Conservation (phyloP, 2,113 vertebrate species). For the Pampusana beccarii region DNA sequence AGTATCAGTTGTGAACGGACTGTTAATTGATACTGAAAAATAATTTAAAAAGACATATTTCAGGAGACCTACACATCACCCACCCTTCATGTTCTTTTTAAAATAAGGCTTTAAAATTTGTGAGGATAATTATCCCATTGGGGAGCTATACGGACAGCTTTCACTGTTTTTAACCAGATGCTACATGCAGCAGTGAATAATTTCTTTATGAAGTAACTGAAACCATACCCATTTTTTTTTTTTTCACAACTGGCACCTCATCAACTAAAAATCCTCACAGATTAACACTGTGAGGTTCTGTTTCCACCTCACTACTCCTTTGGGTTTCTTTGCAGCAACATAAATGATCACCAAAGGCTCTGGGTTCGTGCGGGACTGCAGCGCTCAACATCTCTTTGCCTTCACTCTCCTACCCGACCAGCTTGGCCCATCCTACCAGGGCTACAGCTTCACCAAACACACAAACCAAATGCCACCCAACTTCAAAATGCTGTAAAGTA, state of each 20-base stretch:
- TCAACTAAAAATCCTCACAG: not conserved
- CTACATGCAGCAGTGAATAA: not conserved
- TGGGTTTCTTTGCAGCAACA: not conserved
- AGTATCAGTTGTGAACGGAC: not conserved
- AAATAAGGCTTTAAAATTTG: not conserved
- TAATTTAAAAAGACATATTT: not conserved
- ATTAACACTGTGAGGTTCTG: constrained; percentile 3
- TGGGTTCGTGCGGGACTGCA: not conserved
- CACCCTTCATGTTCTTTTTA: not conserved
- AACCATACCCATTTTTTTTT: not conserved
- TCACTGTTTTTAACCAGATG: not conserved
- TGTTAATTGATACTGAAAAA: not conserved
- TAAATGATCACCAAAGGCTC: not conserved
- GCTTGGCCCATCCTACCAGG: not conserved
- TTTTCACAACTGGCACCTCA: not conserved
- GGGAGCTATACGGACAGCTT: not conserved
- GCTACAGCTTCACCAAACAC: not conserved
- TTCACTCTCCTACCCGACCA: not conserved
- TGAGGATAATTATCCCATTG: not conserved
- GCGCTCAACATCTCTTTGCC: not conserved
- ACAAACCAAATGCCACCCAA: not conserved
- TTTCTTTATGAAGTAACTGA: constrained; percentile 11
- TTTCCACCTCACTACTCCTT: not conserved
- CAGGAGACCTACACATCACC: not conserved
- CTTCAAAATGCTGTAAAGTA: not conserved